Conservation (phyloP, 2,113 vertebrate genomes). For the Procavia capensis region DNA sequence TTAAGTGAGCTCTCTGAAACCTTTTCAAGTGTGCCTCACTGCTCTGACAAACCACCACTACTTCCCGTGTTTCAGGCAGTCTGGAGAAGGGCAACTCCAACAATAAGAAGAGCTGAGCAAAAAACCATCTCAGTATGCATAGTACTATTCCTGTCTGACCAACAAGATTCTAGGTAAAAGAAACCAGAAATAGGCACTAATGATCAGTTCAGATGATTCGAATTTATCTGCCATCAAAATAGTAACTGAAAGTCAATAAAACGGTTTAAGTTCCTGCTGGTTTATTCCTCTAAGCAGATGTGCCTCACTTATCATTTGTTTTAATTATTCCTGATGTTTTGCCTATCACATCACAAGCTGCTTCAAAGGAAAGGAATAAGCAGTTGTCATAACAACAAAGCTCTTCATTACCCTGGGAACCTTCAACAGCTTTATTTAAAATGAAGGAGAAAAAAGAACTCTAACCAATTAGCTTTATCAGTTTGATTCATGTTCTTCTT, state of each 20-base stretch:
- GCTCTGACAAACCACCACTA: not conserved
- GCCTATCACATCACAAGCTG: constrained; percentile 81
- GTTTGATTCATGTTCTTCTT: constrained; percentile 89
- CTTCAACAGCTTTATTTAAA: constrained; percentile 90
- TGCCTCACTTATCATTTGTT: constrained; percentile 82
- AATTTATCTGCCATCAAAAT: constrained; percentile 5
- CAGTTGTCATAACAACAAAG: constrained; percentile 92
- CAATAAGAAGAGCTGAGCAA: not conserved
- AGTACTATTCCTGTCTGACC: not conserved
- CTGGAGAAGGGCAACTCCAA: not conserved
- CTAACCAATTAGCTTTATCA: constrained; percentile 90
- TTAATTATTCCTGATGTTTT: constrained; percentile 88
- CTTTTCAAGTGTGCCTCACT: not conserved
- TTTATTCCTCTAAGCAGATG: constrained; percentile 80
- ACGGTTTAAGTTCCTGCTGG: constrained; percentile 69
- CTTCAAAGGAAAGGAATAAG: constrained; percentile 87
- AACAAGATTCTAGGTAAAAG: not conserved
- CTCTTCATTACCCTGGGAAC: constrained; percentile 88
- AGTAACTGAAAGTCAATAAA: constrained; percentile 73
- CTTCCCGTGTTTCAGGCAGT: not conserved
- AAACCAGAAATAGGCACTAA: constrained; percentile 54
- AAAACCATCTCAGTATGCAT: not conserved
- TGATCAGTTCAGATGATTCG: constrained; percentile 9
- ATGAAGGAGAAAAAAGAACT: constrained; percentile 85
- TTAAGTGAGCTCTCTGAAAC: not conserved